These are phyloP conservation scores for Latrodectus elegans DNA, from an alignment of 2,888 invertebrate species.

Conservation along the genomic window DNA sequence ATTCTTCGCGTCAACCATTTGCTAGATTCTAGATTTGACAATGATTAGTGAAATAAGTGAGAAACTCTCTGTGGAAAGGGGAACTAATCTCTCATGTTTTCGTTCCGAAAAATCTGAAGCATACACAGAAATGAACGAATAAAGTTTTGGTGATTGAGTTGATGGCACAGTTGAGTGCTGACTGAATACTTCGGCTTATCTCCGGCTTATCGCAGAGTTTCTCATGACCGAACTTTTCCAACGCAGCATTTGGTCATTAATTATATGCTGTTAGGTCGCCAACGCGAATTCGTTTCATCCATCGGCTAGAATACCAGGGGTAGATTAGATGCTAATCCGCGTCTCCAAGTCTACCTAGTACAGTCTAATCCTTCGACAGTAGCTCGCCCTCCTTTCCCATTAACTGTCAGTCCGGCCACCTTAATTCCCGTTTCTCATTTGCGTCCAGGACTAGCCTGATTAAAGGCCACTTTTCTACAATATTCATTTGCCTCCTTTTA, in stretches of 20 bases:
- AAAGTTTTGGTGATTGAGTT: conserved; percentile 3
- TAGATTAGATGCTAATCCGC: conserved; percentile 67
- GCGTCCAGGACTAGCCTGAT: conserved; percentile 52
- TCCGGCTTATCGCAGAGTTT: conserved; percentile 23
- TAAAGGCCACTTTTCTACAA: conserved; percentile 56
- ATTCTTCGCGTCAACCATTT: neutral
- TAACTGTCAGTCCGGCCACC: conserved; percentile 56
- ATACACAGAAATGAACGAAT: conserved; percentile 18
- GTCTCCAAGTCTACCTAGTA: conserved; percentile 63
- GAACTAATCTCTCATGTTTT: neutral
- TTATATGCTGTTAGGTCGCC: conserved; percentile 66
- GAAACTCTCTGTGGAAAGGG: neutral
- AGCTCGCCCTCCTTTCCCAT: conserved; percentile 37
- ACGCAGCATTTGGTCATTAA: conserved; percentile 62
- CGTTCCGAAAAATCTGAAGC: neutral
- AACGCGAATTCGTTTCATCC: conserved; percentile 61
- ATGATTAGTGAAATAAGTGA: neutral
- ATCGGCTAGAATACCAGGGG: conserved; percentile 48
- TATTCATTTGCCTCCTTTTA: neutral
- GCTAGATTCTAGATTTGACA: neutral
- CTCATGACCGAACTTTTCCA: conserved; percentile 55
- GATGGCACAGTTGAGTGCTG: neutral
- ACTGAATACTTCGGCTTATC: conserved; percentile 29
- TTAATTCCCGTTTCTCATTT: conserved; percentile 65
- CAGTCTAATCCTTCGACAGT: conserved; percentile 62